Percentiles rank a stretch among this genome's conserved stretches.
phyloP scores from a whole-genome alignment of 2,797 vertebrate species.

The Tragelaphus oryx region DNA sequence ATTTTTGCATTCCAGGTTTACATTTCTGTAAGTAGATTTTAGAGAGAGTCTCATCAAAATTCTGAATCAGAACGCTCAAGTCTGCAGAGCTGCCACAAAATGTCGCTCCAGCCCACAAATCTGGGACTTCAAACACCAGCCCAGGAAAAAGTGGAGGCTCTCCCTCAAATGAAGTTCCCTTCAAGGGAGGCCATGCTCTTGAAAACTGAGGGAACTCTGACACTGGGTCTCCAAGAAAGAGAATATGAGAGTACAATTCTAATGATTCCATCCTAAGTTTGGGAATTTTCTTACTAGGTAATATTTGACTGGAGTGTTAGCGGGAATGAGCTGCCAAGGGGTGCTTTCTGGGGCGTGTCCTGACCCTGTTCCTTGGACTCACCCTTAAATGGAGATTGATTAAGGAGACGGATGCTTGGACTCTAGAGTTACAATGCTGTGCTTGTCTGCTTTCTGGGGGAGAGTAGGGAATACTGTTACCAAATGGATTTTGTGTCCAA shows the following conservation, averaged over 20 bases:
- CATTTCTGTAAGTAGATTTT: neutral
- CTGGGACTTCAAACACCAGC: neutral
- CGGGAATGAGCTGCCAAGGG: neutral
- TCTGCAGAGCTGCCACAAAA: neutral
- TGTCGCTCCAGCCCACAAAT: neutral
- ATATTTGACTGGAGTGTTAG: neutral
- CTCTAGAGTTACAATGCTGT: neutral
- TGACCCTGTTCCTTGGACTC: too few relatives aligned
- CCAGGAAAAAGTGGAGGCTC: neutral
- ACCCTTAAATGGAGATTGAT: neutral
- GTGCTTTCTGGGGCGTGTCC: neutral
- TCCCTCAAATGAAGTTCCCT: too few relatives aligned
- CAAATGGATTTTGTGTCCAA: neutral
- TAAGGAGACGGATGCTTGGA: neutral
- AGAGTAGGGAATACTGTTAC: neutral
- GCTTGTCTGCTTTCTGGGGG: neutral
- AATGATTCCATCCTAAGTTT: neutral
- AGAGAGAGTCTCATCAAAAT: neutral
- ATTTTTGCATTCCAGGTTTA: neutral
- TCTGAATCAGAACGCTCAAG: neutral
- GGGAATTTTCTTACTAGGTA: neutral
- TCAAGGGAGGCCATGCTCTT: neutral
- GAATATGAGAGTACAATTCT: neutral
- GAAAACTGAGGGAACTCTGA: neutral
- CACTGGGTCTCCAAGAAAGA: neutral